Evolutionary conservation across 1,140 invertebrate genomes (phyloP).

Genomic region (Papilio helenus): DNA sequence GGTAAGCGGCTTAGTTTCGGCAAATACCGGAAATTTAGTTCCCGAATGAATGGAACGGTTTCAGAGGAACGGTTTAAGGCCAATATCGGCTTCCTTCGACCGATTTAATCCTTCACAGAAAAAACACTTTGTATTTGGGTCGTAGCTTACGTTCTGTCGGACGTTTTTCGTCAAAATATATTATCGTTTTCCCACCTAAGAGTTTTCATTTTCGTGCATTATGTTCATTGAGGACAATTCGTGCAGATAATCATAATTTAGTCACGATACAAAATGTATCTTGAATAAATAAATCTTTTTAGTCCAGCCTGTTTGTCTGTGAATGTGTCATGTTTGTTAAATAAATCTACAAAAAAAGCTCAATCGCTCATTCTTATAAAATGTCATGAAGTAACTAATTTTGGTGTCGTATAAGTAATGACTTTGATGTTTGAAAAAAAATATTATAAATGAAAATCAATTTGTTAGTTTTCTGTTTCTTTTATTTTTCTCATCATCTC

Average conservation of each 20-base stretch:
- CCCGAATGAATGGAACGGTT: constrained; percentile 44
- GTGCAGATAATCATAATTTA: not conserved
- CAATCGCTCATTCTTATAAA: too few species aligned
- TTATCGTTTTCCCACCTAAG: not conserved
- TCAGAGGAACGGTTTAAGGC: constrained; percentile 43
- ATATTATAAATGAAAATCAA: too few species aligned
- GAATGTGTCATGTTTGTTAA: too few species aligned
- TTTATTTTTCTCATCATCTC: not conserved
- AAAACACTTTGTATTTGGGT: constrained; percentile 13
- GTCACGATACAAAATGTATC: not conserved
- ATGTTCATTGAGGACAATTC: not conserved
- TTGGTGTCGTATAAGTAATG: not conserved
- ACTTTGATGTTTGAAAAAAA: too few species aligned
- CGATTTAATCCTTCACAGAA: constrained; percentile 31
- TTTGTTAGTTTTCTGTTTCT: too few species aligned
- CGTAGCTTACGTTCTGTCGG: constrained; percentile 37
- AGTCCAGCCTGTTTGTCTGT: too few species aligned
- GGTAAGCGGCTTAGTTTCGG: constrained; percentile 57
- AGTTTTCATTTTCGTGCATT: not conserved
- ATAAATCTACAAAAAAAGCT: too few species aligned
- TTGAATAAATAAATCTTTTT: too few species aligned
- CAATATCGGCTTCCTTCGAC: constrained; percentile 44
- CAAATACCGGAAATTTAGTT: constrained; percentile 60
- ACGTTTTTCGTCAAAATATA: not conserved
- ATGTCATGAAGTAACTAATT: not conserved